Percentiles rank a stretch among this genome's conserved stretches.
Evolutionary conservation across 2,888 invertebrate genomes (phyloP).

Genomic region (Nomada goodeniana): DNA sequence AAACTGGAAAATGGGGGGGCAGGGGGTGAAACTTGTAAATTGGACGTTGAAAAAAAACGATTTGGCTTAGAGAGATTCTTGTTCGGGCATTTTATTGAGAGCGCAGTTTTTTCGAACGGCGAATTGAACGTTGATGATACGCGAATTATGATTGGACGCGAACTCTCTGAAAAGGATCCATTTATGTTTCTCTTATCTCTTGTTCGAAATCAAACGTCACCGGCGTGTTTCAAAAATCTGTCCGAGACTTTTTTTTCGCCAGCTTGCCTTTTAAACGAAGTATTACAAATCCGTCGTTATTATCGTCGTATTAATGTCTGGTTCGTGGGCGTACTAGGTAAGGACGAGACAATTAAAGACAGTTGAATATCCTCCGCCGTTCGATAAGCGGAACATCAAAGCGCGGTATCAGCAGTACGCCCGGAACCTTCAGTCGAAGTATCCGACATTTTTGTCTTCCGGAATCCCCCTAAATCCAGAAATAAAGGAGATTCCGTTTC

Average conservation of each 20-base stretch:
- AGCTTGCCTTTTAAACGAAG: no score
- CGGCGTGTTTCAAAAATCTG: neutral
- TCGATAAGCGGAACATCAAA: constrained; percentile 11
- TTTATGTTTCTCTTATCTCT: neutral
- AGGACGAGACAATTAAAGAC: constrained; percentile 5
- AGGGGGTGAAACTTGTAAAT: neutral
- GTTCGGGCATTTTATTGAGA: no score
- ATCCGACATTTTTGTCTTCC: constrained; percentile 22
- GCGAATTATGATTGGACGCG: no score
- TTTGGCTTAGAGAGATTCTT: no score
- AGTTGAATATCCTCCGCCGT: neutral
- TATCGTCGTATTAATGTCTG: neutral
- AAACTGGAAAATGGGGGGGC: neutral
- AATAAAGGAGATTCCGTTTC: constrained; percentile 46
- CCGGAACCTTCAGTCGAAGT: constrained; percentile 2
- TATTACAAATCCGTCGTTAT: no score
- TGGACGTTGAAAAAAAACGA: neutral
- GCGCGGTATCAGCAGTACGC: constrained; percentile 19
- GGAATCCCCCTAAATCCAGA: constrained; percentile 26
- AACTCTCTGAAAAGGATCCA: no score
- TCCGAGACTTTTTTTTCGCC: neutral
- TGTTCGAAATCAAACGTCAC: no score
- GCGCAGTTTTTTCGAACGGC: no score
- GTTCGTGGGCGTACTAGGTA: neutral
- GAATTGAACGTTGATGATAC: no score